Base-by-base conservation (phyloP, 2,888 invertebrate genomes). In the Hermaeophaga mercurialis region DNA sequence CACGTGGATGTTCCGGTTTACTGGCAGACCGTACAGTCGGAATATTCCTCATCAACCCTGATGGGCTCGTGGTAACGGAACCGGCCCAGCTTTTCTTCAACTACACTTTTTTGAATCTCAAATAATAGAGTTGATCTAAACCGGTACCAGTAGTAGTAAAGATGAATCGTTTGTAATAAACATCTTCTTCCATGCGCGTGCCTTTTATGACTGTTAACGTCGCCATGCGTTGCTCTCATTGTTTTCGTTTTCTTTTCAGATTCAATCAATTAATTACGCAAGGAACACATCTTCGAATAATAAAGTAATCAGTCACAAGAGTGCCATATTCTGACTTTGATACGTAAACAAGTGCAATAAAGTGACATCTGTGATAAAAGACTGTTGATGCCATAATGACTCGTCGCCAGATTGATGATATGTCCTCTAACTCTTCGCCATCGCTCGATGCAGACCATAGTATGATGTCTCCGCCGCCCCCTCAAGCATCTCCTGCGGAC, bases 401-500 rank as follows among this genome's bases (percentile, higher is more conserved):
- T 55, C 73, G 78, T 58, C 73, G 76, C 52, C 75, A 72, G 63
- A 71, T 76, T 53, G 75, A 76, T 56, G 73, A 73, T 52, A 66
- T 73, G 63, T 72, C 74, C 54, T 66, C 70, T 46, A 70, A 62
- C 50, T 68, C 70, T 58, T 70, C 73, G 33, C 74, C 77, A 46
- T 72, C 67, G 49, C 44, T 66, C 17, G 68, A 70, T 45, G 62
- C 63, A 39, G 72, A 73, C 47, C 66, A 74, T 52, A 68, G 69
- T 45, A 74, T 77, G 72, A 74, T 82, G 80, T 76, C 79, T 71
- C 75, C 80, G 73, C 75, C 78, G 65, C 76, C 79, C 74, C 74
- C 80, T 54, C 80, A 80, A 68, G 80, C 80, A 46, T 82, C 83
- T 49, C 81, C 83, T 56, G 78, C 79, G 33, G 73, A 74, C 43